Conservation (phyloP, 64 coral and sea anemone species). For the Dendrophyllia cribrosa region DNA sequence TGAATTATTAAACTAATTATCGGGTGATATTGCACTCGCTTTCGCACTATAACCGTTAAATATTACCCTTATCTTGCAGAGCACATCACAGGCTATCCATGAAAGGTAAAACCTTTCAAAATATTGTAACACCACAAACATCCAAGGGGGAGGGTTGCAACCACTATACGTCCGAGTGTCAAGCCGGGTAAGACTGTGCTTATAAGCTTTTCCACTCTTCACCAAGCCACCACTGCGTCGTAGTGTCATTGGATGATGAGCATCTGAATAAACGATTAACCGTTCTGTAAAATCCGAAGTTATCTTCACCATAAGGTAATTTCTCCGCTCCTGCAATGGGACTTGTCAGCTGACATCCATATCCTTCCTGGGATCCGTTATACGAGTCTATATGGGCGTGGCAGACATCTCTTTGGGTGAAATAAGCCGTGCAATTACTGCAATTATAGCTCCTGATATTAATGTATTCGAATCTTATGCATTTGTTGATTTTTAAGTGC, state of each 20-base stretch:
- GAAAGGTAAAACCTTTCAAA: too few species aligned
- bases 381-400: slow-evolving; percentile 59
- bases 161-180: too few species aligned
- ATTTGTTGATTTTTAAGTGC: background rate
- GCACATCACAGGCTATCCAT: too few species aligned
- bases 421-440: background rate
- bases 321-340: background rate
- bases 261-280: slow-evolving; percentile 44
- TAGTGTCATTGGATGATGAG: slow-evolving; percentile 18
- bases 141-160: too few species aligned
- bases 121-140: too few species aligned
- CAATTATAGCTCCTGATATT: slow-evolving; percentile 56
- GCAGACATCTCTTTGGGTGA: background rate
- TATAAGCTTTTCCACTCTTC: background rate
- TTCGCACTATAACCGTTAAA: too few species aligned
- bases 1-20: too few species aligned
- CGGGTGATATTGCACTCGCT: too few species aligned
- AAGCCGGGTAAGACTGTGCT: too few species aligned
- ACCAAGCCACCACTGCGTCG: slow-evolving; percentile 76
- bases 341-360: slow-evolving; percentile 24
- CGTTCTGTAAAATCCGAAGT: slow-evolving; percentile 37
- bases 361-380: background rate
- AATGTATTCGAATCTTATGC: slow-evolving; percentile 49
- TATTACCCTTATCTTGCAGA: too few species aligned
- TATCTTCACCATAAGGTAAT: background rate